A percentile compares a stretch with the other conserved stretches of the same genome.
These are phyloP conservation scores for Tyto alba DNA, from an alignment of 2,113 vertebrate species.

Conservation along the genomic window DNA sequence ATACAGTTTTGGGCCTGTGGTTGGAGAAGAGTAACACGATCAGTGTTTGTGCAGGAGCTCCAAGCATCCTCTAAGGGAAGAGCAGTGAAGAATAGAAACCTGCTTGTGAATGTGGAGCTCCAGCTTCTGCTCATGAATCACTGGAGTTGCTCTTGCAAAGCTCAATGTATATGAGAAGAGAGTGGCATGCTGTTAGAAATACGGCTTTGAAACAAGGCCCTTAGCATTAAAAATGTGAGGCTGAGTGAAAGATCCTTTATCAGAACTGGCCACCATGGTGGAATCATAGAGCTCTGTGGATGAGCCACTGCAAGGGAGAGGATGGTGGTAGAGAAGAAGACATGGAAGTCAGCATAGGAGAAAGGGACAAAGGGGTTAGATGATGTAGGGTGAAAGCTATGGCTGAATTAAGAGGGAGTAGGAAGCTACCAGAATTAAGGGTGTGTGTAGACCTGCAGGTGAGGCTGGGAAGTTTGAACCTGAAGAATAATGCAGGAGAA, in stretches of 20 bases:
- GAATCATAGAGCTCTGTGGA: background rate
- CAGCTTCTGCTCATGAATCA: background rate
- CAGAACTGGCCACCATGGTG: rapidly evolving
- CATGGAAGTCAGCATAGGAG: background rate
- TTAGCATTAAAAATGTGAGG: background rate
- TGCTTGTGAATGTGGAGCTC: background rate
- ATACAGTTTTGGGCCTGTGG: background rate
- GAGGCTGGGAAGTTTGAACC: background rate
- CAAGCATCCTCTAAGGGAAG: background rate
- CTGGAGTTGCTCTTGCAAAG: background rate
- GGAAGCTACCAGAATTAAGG: background rate
- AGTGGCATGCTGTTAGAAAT: background rate
- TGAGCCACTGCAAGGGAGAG: background rate
- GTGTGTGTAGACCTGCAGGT: background rate
- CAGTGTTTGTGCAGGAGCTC: background rate
- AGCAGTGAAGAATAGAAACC: background rate
- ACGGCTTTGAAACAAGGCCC: background rate
- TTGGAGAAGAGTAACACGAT: background rate
- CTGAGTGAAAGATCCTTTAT: background rate
- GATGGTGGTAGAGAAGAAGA: background rate
- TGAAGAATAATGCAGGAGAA: background rate
- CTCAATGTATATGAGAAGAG: background rate
- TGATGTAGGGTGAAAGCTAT: background rate
- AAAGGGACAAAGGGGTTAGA: background rate
- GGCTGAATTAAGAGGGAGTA: background rate